Base-by-base conservation (phyloP, 2,888 invertebrate species). In the Aphodius sticticus region DNA sequence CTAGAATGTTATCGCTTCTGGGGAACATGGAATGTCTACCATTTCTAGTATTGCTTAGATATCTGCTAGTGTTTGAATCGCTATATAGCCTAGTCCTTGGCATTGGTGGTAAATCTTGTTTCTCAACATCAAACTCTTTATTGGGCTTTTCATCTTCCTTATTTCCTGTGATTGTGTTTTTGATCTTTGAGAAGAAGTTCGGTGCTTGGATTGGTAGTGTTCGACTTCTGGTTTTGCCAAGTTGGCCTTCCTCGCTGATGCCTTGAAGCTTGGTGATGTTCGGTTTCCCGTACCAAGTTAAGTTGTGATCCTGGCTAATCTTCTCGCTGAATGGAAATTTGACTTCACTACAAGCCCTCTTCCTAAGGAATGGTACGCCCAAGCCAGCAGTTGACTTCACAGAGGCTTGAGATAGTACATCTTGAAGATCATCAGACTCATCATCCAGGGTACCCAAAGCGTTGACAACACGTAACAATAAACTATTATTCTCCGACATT, bases 381-480 rank as follows among this genome's bases (percentile, higher is more conserved):
- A 86, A 83, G 53, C 82, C 89, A 86, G 81, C 88, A 87, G 80
- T 91, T 88, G 83, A 75, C 6, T 16, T 75, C 16, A 14, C 6
- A 0, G 77, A 90, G 80, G 90, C 89, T 92, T 94, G 94, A 2
- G 94, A 92, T 80, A 96, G 88, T 78, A 96, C 95, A 83, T 95
- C 93, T 0, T 92, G 92, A 85, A 96, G 95, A 14, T 90, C 89
- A 16, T 90, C 89, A 70, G 89, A 89, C 72, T 91, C 90, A 0
- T 88, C 85, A 78, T 89, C 89, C 7, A 92, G 90, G 4, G 91
- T 93, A 26, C 95, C 95, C 79, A 96, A 88, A 12, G 96, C 95
- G 84, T 94, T 94, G 0, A 96, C 95, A 71, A 96, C 93, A 86
- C 94, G 92, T 0, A 95, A 94, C 78, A 96, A 87, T 1, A 96